Conservation (phyloP, 2,888 invertebrate species). For the Plebejus argus region DNA sequence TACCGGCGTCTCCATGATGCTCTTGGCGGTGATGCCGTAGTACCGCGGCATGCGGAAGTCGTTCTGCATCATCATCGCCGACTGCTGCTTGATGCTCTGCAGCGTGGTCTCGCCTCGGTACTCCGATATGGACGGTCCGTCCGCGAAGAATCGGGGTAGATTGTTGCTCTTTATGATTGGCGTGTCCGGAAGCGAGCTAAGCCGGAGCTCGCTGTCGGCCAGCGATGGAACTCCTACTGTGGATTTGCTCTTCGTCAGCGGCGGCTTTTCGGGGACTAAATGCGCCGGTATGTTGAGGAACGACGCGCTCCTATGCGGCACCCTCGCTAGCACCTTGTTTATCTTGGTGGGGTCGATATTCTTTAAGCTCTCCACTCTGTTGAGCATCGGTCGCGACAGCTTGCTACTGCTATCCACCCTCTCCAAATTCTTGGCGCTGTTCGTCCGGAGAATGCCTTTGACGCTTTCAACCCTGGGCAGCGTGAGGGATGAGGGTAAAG, state of each 20-base stretch:
- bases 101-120: constrained; percentile 71
- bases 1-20: constrained; percentile 55
- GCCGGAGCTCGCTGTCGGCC: constrained; percentile 57
- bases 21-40: constrained; percentile 70
- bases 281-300: constrained; percentile 74
- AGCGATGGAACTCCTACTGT: constrained; percentile 64
- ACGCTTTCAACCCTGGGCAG: constrained; percentile 71
- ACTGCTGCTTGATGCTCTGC: constrained; percentile 76
- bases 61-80: constrained; percentile 69
- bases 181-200: constrained; percentile 72
- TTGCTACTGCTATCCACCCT: constrained; percentile 61
- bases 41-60: constrained; percentile 84
- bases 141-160: constrained; percentile 72
- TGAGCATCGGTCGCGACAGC: constrained; percentile 56
- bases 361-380: constrained; percentile 71
- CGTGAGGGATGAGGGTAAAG: constrained; percentile 60
- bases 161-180: constrained; percentile 74
- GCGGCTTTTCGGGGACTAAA: constrained; percentile 66
- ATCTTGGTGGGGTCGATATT: constrained; percentile 68
- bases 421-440: constrained; percentile 65
- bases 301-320: constrained; percentile 75
- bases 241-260: constrained; percentile 67
- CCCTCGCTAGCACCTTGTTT: constrained; percentile 66
- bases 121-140: constrained; percentile 63
- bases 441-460: constrained; percentile 70